Base-by-base conservation (phyloP, 2,888 invertebrate genomes). In the Macropis europaea region DNA sequence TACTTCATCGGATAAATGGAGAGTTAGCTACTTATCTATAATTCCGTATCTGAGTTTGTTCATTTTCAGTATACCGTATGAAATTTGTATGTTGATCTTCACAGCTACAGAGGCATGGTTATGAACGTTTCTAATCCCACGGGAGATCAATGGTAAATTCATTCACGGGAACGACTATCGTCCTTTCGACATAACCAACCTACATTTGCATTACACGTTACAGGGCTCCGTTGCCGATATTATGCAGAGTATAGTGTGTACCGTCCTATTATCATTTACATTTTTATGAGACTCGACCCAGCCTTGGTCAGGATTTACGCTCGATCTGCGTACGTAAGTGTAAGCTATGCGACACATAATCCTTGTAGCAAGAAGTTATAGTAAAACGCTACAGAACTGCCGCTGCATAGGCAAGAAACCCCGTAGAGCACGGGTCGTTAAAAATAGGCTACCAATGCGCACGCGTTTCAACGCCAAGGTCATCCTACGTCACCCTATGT, bases 381-480 rank as follows among this genome's bases (percentile, higher is more conserved):
- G 15, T 30, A 43, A 34, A 19, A 60, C n/a, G 2, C 1, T 15
- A 26, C 38, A 7, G 26, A 9, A 7, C 30, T 9, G 7, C 9
- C 17, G 13, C 5, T n/a, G 40, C 2, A 50, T 56, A 52, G 48
- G 45, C 63, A 56, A 50, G 15, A 50, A 48, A 24, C 43, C 36
- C 30, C 50, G 15, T 54, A 54, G 30, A 70, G 45, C 61, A 52
- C 63, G 57, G 53, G 56, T 73, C 63, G 71, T 80, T 83, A 76
- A 82, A 82, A 76, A 79, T 83, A 81, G 72, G 66, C 71, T 52
- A 70, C 45, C 32, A 45, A 50, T 43, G 56, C 63, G 28, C 56
- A 61, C 11, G 47, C 34, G 34, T 69, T 40, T 68, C 45, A 52
- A 61, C 56, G 57, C 38, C 77, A 83, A 84, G 80, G 82, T 81